Conservation (phyloP, 2,113 vertebrate genomes). For the Odobenus rosmarus region DNA sequence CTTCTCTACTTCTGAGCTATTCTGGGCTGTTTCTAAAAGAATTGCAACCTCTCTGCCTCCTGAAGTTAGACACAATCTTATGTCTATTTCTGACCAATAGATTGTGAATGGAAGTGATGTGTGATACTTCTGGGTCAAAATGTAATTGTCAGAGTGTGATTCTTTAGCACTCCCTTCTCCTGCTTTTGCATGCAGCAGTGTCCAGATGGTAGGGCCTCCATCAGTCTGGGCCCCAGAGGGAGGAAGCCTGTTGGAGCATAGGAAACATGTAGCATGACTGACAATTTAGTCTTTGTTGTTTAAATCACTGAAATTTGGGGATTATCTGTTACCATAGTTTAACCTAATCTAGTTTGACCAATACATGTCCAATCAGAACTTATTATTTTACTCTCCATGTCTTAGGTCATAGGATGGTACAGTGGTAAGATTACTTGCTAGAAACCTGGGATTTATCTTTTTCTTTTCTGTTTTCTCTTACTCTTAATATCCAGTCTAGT, state of each 20-base stretch:
- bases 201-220: neutral
- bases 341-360: neutral
- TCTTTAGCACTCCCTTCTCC: neutral
- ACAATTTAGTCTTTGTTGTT: conserved; percentile 4
- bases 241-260: neutral
- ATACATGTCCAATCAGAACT: neutral
- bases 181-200: neutral
- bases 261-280: neutral
- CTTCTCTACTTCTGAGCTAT: neutral
- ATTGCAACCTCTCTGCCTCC: neutral
- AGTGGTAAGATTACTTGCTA: neutral
- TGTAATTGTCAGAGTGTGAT: neutral
- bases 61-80: neutral
- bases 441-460: neutral
- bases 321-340: neutral
- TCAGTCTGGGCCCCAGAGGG: neutral
- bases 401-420: neutral
- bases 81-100: neutral
- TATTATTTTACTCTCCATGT: neutral
- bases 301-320: neutral
- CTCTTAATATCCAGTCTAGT: neutral
- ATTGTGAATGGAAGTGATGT: neutral
- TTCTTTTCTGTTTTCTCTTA: neutral
- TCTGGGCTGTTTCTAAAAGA: neutral
- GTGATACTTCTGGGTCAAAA: neutral